These are phyloP conservation scores for Lepus americanus DNA, from an alignment of 2,113 vertebrate genomes.

Conservation along the genomic window DNA sequence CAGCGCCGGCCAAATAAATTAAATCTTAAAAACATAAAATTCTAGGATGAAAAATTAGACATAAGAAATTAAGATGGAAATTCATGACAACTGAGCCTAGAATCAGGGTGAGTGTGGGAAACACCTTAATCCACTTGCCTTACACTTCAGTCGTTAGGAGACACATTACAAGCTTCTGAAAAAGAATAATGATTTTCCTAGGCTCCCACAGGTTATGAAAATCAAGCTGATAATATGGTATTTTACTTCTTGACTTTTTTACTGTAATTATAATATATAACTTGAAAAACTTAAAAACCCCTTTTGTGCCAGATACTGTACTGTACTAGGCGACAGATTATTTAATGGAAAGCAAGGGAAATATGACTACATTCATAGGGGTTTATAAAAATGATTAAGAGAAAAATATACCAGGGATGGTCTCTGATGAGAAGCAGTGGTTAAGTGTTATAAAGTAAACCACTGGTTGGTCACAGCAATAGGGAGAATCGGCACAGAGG, in stretches of 20 bases:
- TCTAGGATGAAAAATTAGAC: slow-evolving; percentile 35
- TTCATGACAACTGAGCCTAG: neutral
- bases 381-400: slow-evolving; percentile 2
- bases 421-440: neutral
- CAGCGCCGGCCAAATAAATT: no score
- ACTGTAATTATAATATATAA: neutral
- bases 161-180: neutral
- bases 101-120: neutral
- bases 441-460: neutral
- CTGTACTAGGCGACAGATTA: neutral
- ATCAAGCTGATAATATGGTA: neutral
- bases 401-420: neutral
- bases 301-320: neutral
- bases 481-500: neutral
- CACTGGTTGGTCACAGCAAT: neutral
- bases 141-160: neutral
- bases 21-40: neutral
- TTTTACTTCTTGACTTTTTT: neutral
- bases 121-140: neutral
- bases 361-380: neutral
- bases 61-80: neutral
- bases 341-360: slow-evolving; percentile 7
- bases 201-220: neutral
- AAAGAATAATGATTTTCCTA: slow-evolving; percentile 34
- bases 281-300: neutral